Evolutionary conservation across 37 sponge, comb jelly and placozoan species (phyloP), one percentile per base, ranked within the genome.

Genomic region (Crambe crambe): DNA sequence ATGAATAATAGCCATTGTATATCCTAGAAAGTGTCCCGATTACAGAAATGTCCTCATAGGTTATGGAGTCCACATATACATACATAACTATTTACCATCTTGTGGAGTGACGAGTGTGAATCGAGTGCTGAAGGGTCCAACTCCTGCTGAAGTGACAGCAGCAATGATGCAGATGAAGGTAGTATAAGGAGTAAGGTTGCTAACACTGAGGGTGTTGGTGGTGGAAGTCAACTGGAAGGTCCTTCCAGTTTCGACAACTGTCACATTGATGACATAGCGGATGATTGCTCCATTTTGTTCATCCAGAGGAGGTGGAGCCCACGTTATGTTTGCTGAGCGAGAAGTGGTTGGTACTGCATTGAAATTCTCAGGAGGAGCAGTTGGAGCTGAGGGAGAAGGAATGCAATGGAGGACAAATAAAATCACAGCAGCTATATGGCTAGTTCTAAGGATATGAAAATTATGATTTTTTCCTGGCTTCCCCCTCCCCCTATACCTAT

Each of bases 261-360:
- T 73, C 26, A 82, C 66, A 63, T 54, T 43, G 1, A 82, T 26
- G 56, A 42, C 41, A 54, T 82, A 82, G 0, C 8, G 25, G 41
- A 43, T 74, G 37, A 82, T 82, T 64, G 73, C 23, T 29, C 80
- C 80, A 80, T 80, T 80, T 69, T 51, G 56, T 51, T 80, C 71
- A 51, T 42, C 58, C 2, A 47, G 37, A 22, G 72, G 83, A 43
- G 83, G 74, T 36, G 83, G 64, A 17, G 15, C 32, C 74, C 74
- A 73, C 0, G 54, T 29, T 18, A 68, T 18, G 39, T 21, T 31
- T 8, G 69, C 37, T 3, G 69, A 68, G 30, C 69, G 69, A 36
- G 69, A 68, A 10, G 69, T 36, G 69, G 38, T 36, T 3, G 69
- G 38, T 21, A 5, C 4, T 32, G 38, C 69, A 15, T 32, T 20